phyloP scores from a whole-genome alignment of 2,797 vertebrate species.

The Poeciliopsis presidionis region DNA sequence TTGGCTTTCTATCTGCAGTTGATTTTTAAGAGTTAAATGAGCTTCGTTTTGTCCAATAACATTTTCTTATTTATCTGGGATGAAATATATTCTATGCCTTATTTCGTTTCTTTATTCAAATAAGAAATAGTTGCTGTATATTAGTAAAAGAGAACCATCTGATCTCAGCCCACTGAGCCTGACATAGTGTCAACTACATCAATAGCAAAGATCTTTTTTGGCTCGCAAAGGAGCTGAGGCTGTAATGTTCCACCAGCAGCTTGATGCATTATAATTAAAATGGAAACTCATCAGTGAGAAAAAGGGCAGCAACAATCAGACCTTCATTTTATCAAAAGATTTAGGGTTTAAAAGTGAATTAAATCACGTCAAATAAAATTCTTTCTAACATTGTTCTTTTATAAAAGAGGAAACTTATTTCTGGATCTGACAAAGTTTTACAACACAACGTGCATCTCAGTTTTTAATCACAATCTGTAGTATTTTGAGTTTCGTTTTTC shows the following conservation, averaged over 20 bases:
- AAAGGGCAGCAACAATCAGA: slow-evolving; percentile 33
- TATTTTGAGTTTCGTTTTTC: neutral
- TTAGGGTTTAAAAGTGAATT: slow-evolving; percentile 19
- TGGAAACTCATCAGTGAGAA: slow-evolving; percentile 56
- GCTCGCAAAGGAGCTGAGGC: slow-evolving; percentile 58
- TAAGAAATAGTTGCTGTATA: slow-evolving; percentile 31
- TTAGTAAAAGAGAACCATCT: slow-evolving; percentile 4
- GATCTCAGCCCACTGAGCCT: slow-evolving; percentile 3
- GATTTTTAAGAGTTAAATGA: neutral
- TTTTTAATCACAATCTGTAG: neutral
- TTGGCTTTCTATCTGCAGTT: neutral
- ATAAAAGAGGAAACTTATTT: neutral
- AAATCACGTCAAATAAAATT: neutral
- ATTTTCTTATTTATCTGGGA: slow-evolving; percentile 15
- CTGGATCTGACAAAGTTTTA: neutral
- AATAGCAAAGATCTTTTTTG: slow-evolving; percentile 68
- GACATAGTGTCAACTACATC: slow-evolving; percentile 34
- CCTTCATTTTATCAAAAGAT: slow-evolving; percentile 51
- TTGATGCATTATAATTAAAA: slow-evolving; percentile 60
- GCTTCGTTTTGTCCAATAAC: slow-evolving; percentile 1
- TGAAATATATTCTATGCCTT: slow-evolving; percentile 30
- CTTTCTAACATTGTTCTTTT: neutral
- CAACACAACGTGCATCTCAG: neutral
- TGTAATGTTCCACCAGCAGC: slow-evolving; percentile 37
- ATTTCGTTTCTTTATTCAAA: slow-evolving; percentile 28